Conservation (phyloP, 2,113 vertebrate species). For the Tupaia chinensis region DNA sequence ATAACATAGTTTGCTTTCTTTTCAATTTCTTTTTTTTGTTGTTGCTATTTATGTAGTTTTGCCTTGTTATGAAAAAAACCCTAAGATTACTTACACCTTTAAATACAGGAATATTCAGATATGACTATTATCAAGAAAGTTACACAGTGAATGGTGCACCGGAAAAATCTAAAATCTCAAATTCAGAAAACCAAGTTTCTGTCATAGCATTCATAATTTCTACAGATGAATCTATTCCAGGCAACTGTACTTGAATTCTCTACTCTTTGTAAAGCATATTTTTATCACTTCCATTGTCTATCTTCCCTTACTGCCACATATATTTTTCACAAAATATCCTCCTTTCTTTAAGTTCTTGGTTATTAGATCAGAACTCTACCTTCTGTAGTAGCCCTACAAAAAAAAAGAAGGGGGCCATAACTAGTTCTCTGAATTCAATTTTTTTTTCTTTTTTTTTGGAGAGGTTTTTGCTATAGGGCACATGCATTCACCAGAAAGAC, state of each 20-base stretch:
- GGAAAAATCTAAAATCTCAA: slow-evolving; percentile 7
- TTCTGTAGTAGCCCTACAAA: neutral
- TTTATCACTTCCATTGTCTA: neutral
- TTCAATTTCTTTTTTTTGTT: neutral
- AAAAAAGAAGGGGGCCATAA: neutral
- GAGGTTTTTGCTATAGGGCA: no score
- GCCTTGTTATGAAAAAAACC: neutral
- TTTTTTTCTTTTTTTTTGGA: neutral
- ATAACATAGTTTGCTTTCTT: neutral
- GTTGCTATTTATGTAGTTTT: neutral
- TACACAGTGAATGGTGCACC: neutral
- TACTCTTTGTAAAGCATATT: neutral
- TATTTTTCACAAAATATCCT: neutral
- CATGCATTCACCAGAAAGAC: no score
- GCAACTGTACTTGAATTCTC: neutral
- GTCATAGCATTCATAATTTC: neutral
- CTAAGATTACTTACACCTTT: neutral
- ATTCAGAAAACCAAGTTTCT: neutral
- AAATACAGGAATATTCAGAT: neutral
- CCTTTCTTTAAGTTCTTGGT: neutral
- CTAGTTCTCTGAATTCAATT: neutral
- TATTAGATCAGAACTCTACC: neutral
- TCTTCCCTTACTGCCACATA: neutral
- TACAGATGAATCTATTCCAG: neutral
- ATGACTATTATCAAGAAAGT: neutral